Evolutionary conservation across 2,797 vertebrate genomes (phyloP).

Genomic region (Clarias fuscus): DNA sequence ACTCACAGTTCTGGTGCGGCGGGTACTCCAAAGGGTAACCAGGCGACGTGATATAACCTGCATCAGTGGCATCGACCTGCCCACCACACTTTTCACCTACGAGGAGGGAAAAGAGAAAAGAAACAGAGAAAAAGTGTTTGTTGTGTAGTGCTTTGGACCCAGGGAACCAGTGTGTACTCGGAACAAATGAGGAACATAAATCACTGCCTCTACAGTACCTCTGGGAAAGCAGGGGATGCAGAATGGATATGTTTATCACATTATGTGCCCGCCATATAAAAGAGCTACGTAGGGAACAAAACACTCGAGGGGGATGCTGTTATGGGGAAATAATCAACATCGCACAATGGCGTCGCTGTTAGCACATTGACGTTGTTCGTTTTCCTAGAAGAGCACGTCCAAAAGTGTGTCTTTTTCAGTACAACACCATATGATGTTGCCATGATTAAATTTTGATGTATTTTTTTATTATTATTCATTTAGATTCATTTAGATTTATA

Average conservation of each 20-base stretch:
- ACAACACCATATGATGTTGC: no score
- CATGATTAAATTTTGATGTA: neutral
- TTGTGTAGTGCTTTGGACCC: neutral
- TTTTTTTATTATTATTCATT: neutral
- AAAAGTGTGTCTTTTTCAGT: neutral
- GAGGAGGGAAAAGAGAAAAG: constrained; percentile 11
- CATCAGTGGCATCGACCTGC: constrained; percentile 86
- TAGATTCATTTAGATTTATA: neutral
- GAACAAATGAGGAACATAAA: constrained; percentile 57
- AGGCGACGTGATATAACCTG: constrained; percentile 95
- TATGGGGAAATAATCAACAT: neutral
- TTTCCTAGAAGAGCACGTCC: no score
- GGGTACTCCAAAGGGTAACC: constrained; percentile 97
- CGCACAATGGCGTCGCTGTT: neutral
- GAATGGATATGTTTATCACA: constrained; percentile 23
- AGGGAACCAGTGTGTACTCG: constrained; percentile 55
- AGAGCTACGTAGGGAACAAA: constrained; percentile 1
- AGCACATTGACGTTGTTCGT: neutral
- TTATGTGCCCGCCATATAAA: constrained; percentile 14
- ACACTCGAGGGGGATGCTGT: neutral
- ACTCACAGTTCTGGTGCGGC: constrained; percentile 94
- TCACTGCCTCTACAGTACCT: constrained; percentile 27
- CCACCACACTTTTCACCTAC: constrained; percentile 79
- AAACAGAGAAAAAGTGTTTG: neutral
- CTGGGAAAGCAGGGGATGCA: neutral